Percentiles rank a stretch among this genome's conserved stretches.
Evolutionary conservation across 1,140 invertebrate genomes (phyloP).

Genomic region (Epicauta chinensis): DNA sequence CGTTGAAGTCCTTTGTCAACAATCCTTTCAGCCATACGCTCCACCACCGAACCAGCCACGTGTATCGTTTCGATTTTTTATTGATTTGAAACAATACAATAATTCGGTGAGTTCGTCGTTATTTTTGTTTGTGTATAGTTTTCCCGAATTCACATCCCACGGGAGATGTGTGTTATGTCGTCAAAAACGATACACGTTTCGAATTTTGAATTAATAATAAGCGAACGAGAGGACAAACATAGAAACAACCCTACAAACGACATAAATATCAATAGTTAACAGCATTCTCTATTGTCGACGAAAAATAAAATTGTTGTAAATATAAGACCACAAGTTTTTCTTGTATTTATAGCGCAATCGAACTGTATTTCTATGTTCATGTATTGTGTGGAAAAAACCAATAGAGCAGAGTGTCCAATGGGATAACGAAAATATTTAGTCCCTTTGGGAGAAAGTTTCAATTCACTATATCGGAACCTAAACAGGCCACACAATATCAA

Average conservation of each 20-base stretch:
- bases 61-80: conserved; percentile 9
- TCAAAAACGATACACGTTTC: too few relatives aligned
- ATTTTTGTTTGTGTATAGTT: too few relatives aligned
- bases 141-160: too few relatives aligned
- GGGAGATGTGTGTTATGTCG: too few relatives aligned
- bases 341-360: conserved; percentile 22
- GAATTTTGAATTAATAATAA: too few relatives aligned
- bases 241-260: too few relatives aligned
- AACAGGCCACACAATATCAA: conserved; percentile 20
- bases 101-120: too few relatives aligned
- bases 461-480: conserved; percentile 31
- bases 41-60: conserved; percentile 3
- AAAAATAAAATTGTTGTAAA: not conserved
- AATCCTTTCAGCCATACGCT: conserved; percentile 12
- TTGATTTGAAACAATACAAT: too few relatives aligned
- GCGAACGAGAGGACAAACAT: too few relatives aligned
- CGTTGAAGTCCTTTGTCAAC: conserved; percentile 24
- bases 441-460: conserved; percentile 30
- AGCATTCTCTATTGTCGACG: not conserved
- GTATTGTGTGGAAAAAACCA: conserved; percentile 28
- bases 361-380: conserved; percentile 8
- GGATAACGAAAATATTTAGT: conserved; percentile 37
- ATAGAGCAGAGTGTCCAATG: conserved; percentile 32
- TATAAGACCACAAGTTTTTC: not conserved
- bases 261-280: too few relatives aligned